Percentiles rank a stretch among this genome's conserved stretches.
These are phyloP conservation scores for Nephrocerus scutellatus DNA, from an alignment of 2,888 invertebrate species.

Conservation along the genomic window DNA sequence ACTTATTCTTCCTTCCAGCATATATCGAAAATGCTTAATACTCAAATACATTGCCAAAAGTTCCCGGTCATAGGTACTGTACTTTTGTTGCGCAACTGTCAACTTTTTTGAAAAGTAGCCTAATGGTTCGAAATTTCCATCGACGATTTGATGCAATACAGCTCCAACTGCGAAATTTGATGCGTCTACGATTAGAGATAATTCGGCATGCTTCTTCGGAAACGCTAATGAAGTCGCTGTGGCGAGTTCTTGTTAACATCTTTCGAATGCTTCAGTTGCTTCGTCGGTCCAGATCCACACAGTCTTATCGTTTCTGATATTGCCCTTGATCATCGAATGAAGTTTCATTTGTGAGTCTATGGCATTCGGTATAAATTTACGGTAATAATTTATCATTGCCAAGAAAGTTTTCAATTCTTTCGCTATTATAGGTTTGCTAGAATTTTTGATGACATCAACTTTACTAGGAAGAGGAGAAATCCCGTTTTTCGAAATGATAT, in stretches of 20 bases:
- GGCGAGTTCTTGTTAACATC: conserved; percentile 5
- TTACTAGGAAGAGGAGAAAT: conserved; percentile 32
- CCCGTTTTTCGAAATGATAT: conserved; percentile 19
- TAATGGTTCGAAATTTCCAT: conserved; percentile 31
- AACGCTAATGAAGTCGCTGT: conserved; percentile 31
- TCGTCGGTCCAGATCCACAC: conserved; percentile 9
- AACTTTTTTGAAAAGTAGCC: conserved; percentile 38
- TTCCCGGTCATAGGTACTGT: conserved; percentile 40
- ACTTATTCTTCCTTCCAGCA: conserved; percentile 7
- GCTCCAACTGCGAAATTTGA: conserved; percentile 40
- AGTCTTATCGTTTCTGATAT: conserved; percentile 17
- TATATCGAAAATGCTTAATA: conserved; percentile 32
- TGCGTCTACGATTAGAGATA: no score
- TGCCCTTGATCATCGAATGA: conserved; percentile 3
- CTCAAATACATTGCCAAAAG: conserved; percentile 38
- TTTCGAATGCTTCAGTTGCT: conserved; percentile 6
- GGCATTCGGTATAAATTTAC: conserved; percentile 29
- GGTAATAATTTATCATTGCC: conserved; percentile 39
- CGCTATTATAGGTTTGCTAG: conserved; percentile 27
- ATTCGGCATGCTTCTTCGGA: conserved; percentile 25
- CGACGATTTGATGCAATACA: conserved; percentile 33
- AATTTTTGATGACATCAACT: conserved; percentile 30
- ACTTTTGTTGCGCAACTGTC: conserved; percentile 31
- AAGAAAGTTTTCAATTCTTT: conserved; percentile 32
- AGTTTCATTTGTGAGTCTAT: conserved; percentile 8